These are phyloP conservation scores for Trachelus iudaicus DNA, from an alignment of 2,888 invertebrate species.

Conservation along the genomic window DNA sequence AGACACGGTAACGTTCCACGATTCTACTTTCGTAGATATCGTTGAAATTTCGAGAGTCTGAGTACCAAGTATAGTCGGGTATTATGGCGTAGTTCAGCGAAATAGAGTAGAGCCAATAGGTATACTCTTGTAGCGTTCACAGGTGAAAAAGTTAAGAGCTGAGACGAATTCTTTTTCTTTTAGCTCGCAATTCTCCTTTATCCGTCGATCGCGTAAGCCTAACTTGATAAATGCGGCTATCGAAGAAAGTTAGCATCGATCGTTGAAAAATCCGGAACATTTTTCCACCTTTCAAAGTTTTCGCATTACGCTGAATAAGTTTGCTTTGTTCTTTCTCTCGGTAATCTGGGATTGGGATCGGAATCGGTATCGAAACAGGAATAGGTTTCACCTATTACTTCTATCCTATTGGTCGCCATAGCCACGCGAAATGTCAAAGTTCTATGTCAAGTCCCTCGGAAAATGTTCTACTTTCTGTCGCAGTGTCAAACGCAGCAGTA, in stretches of 20 bases:
- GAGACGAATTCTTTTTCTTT: too few relatives aligned
- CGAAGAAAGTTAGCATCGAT: conserved; percentile 33
- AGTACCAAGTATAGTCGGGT: too few relatives aligned
- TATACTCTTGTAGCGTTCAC: too few relatives aligned
- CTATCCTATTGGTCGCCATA: background rate
- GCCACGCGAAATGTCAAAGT: conserved; percentile 1
- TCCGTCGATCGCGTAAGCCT: conserved; percentile 1
- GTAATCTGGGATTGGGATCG: conserved; percentile 18
- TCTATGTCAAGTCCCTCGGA: background rate
- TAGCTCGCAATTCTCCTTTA: background rate
- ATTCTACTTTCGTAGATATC: too few relatives aligned
- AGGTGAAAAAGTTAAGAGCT: too few relatives aligned
- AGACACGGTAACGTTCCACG: too few relatives aligned
- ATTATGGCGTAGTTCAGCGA: too few relatives aligned
- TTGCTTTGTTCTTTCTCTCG: conserved; percentile 29
- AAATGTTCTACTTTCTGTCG: background rate
- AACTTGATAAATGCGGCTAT: conserved; percentile 31
- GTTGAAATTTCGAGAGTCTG: too few relatives aligned
- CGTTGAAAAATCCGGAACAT: conserved; percentile 27
- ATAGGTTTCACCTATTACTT: background rate
- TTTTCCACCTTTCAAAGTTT: conserved; percentile 42
- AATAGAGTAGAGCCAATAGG: too few relatives aligned
- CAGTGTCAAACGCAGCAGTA: too few relatives aligned
- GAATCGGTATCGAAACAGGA: background rate
- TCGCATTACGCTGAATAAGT: conserved; percentile 46